Evolutionary conservation across 2,797 vertebrate genomes (phyloP), one percentile per base, ranked within the genome.

Genomic region (Smutsia gigantea): DNA sequence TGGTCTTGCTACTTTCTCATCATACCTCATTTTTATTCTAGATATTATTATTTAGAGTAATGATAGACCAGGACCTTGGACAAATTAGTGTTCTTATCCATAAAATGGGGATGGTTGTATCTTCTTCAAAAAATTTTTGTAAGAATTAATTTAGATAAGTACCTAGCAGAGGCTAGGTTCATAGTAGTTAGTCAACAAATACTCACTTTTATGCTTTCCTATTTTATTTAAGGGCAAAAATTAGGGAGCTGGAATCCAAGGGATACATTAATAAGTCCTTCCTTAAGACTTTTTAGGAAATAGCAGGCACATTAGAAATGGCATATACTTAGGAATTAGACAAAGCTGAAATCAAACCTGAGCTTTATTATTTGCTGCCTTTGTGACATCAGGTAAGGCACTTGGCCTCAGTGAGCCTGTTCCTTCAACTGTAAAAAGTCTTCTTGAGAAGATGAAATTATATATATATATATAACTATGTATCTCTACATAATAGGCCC

Each of bases 121-220:
- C 66, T 87, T 92, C 59, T 37, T 96, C 39, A 82, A 0, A 83
- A 57, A 90, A 78, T 87, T 71, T 96, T 82, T 91, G 31, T 82
- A 57, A 86, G 57, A 92, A 92, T 69, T 88, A 88, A 84, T 83
- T 81, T 77, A 92, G 51, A 31, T 96, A 93, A 72, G 14, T 90
- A 86, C 7, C 61, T 90, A 69, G 18, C 10, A 87, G 57, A 82
- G 18, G 4, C 55, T 15, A 7, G 39, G 37, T 53, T 3, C 27
- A 75, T 37, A 34, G 53, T 23, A 92, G 34, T 19, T 25, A 37
- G 37, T 93, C 31, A 74, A 75, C 31, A 84, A 78, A 75, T 72
- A 87, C 37, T n/a, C 18, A 79, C 71, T 68, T 84, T 90, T 88
- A 90, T 91, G 82, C 49, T 96, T 94, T 94, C 6, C 27, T 57